Base-by-base conservation (phyloP, 2,113 vertebrate species). In the Neomonachus schauinslandi region DNA sequence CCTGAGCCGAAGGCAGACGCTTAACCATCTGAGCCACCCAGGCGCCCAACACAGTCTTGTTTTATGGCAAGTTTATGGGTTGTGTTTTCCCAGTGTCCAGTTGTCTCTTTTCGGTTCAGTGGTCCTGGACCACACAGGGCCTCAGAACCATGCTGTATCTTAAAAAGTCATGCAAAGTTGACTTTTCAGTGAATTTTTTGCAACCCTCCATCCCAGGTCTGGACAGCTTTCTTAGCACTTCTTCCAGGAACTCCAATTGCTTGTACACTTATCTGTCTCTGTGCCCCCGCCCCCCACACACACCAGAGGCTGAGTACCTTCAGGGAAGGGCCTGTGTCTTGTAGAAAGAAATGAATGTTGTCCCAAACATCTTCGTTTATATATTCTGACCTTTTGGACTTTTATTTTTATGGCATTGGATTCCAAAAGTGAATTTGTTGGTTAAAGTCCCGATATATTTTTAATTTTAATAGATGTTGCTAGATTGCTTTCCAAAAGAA, bases 351-450 rank as follows among this genome's bases (percentile, higher is more conserved):
- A 83, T 61, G 11, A 14, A 49, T 51, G 49, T 11, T 61, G 10
- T 14, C 26, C 33, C 16, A 91, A 94, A 79, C 7, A 33, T 65
- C 51, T 87, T 59, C 46, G 28, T 85, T 87, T 71, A 36, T 85
- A 11, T 63, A 51, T 57, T 74, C 39, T 36, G 22, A 26, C 16
- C 21, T 74, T 67, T 42, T 53, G 24, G 28, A 21, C 7, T 92
- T 61, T 71, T 79, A 15, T 67, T 91, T 91, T 80, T 55, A 49
- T 26, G 51, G 42, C 49, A 49, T 71, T 93, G 51, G 71, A 36
- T 21, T 96, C 63, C 87, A 79, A 79, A 11, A 85, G 59, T 91
- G 83, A 36, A 31, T 85, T 91, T 88, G 21, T 90, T 95, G 63
- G 10, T 74, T 36, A 18, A 88, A 74, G 12, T 46, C 42, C 76